Evolutionary conservation across 1,140 invertebrate species (phyloP), one percentile per base, ranked within the genome.

Genomic region (Papilio dardanus): DNA sequence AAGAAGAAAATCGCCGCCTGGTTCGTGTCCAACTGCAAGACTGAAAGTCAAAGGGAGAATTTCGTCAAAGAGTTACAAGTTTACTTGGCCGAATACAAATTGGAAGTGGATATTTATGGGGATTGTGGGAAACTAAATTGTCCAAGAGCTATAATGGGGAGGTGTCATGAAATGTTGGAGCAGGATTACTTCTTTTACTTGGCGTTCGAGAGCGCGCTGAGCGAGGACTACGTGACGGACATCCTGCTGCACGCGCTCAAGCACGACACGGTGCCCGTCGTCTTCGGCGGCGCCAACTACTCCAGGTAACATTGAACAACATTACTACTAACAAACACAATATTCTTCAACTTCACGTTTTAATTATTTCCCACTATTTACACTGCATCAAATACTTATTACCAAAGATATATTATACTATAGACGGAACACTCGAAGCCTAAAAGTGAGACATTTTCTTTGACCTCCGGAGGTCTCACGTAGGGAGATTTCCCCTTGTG

Each of bases 151-250:
- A 42, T 77, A 14, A 81, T 83, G 81, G 74, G 87, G 4, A 40
- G 71, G 31, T 95, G 94, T 71, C 94, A 94, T 24, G 73, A 86
- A 2, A 84, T 86, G 21, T 67, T 95, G 1, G 79, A 91, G 37
- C 88, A 92, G 2, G 74, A 93, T 14, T 96, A 96, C 83, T 95
- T 94, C 77, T 96, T 96, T 80, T 96, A 96, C 87, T 88, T 97
- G 30, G 94, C 96, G 0, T 96, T 96, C 76, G 96, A 96, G 84
- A 96, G 96, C 84, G 91, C 94, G 24, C 74, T 94, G 0, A 94
- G 93, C 82, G 89, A 93, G 50, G 95, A 96, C 86, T 96, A 96
- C 81, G 93, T 96, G 1, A 96, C 95, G 0, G 95, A 96, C 81
- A 89, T 89, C 67, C 46, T 90, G 8, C 66, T 90, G n/a, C 75